Percentiles rank a stretch among this genome's conserved stretches.
Conservation (phyloP, 2,888 invertebrate genomes). For the Andrena dorsata region DNA sequence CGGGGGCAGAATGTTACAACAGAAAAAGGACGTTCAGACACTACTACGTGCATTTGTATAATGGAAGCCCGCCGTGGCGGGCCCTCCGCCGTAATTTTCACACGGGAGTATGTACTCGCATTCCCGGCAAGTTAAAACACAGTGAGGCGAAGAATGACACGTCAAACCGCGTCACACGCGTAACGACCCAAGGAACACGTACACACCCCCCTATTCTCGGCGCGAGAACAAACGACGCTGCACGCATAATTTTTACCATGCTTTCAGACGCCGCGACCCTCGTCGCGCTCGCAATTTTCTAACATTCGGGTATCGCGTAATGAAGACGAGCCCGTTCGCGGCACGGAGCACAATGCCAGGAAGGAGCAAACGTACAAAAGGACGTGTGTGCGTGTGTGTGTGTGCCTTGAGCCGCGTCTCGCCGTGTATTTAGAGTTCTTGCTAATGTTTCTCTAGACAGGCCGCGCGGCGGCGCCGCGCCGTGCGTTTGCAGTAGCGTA, state of each 20-base stretch:
- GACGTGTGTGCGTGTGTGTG: conserved; percentile 33
- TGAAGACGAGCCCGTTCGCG: conserved; percentile 62
- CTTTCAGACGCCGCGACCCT: conserved; percentile 44
- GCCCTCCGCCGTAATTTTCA: conserved; percentile 35
- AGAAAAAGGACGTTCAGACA: conserved; percentile 7
- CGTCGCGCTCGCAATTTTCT: conserved; percentile 63
- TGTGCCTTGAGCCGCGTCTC: conserved; percentile 12
- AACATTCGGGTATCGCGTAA: conserved; percentile 68
- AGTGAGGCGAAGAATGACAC: conserved; percentile 25
- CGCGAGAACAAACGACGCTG: conserved; percentile 50
- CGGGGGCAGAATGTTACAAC: background rate
- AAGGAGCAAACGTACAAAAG: conserved; percentile 56
- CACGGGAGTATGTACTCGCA: background rate
- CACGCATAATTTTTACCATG: conserved; percentile 61
- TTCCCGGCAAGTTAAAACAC: conserved; percentile 11
- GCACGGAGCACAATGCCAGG: conserved; percentile 54
- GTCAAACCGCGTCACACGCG: conserved; percentile 51
- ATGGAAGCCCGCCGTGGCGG: conserved; percentile 27
- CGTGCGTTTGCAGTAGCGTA: conserved; percentile 45
- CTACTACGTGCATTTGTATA: conserved; percentile 36
- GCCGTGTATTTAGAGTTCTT: conserved; percentile 61
- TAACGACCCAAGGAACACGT: conserved; percentile 47
- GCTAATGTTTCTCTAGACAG: conserved; percentile 56
- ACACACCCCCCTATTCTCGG: conserved; percentile 45
- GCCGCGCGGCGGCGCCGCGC: background rate